A percentile compares a stretch with the other conserved stretches of the same genome.
Evolutionary conservation across 2,797 vertebrate species (phyloP).

Genomic region (Esox masquinongy): DNA sequence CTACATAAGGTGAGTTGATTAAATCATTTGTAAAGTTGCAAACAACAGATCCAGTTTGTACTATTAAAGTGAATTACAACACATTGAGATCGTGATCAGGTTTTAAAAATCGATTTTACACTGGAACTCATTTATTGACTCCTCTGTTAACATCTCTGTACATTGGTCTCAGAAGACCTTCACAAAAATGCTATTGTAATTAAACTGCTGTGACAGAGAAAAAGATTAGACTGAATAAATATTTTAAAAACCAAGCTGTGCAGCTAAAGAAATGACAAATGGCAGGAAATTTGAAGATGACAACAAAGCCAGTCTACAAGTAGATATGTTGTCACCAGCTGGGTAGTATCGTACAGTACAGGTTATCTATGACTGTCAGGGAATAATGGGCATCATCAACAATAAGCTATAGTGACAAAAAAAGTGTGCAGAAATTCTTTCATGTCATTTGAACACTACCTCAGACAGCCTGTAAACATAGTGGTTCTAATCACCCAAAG

Average conservation of each 20-base stretch:
- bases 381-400: background rate
- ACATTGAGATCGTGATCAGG: background rate
- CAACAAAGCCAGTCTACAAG: background rate
- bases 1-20: background rate
- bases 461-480: slow-evolving; percentile 3
- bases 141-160: background rate
- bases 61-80: background rate
- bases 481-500: background rate
- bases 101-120: background rate
- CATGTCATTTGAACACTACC: background rate
- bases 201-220: background rate
- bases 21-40: background rate
- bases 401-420: background rate
- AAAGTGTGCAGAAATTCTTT: background rate
- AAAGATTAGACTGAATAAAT: background rate
- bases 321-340: slow-evolving; percentile 3
- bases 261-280: background rate
- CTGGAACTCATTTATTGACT: background rate
- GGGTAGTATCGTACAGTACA: background rate
- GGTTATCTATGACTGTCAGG: background rate
- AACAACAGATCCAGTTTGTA: background rate
- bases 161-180: background rate
- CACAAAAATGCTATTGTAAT: background rate
- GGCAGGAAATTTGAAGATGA: slow-evolving; percentile 1
- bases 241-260: background rate